Evolutionary conservation across 2,888 invertebrate species (phyloP).

Genomic region (Aphidoletes aphidimyza): DNA sequence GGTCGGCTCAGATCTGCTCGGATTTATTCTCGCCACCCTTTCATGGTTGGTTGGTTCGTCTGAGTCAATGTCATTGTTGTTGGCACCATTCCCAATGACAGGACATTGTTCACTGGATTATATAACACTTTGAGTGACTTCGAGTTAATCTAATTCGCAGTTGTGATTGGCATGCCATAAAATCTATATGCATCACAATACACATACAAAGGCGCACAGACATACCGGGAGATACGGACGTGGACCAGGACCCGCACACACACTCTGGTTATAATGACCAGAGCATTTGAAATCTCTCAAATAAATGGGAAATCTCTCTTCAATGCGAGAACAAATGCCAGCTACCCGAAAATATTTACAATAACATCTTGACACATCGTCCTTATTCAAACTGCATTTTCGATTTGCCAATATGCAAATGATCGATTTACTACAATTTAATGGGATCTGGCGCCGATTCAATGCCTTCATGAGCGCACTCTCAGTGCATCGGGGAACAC

Average conservation of each 20-base stretch:
- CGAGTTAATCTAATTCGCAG: slow-evolving; percentile 13
- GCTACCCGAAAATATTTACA: slow-evolving; percentile 41
- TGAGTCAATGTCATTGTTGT: background rate
- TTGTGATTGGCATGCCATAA: slow-evolving; percentile 27
- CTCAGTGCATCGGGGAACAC: background rate
- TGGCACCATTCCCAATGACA: background rate
- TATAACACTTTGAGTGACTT: background rate
- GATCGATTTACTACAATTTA: slow-evolving; percentile 21
- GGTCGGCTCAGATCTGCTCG: background rate
- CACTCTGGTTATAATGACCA: background rate
- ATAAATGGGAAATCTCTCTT: background rate
- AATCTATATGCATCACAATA: background rate
- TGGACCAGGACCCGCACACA: background rate
- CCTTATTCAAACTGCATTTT: background rate
- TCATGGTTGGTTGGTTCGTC: background rate
- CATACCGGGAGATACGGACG: too few relatives aligned
- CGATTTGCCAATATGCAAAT: background rate
- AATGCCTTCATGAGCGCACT: background rate
- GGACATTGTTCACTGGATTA: background rate
- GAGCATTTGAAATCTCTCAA: background rate
- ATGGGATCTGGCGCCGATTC: background rate
- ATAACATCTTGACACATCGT: slow-evolving; percentile 33
- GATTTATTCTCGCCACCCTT: background rate
- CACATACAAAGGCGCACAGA: background rate
- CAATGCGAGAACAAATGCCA: background rate